Evolutionary conservation across 2,113 vertebrate genomes (phyloP).

Genomic region (Desmodus rotundus): DNA sequence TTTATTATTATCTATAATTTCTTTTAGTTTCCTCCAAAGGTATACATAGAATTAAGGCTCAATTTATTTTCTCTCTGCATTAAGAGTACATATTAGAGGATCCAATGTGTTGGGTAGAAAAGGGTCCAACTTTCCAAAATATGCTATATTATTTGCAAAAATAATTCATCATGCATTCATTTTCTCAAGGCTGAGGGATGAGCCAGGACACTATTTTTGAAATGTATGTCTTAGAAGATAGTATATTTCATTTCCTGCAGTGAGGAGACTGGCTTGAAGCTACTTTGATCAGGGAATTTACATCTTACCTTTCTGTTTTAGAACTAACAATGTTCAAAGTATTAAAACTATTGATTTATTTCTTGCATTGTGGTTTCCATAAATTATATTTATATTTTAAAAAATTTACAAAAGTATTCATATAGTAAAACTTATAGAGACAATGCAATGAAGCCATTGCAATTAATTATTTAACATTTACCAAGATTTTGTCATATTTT

Average conservation of each 20-base stretch:
- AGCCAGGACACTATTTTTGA: not conserved
- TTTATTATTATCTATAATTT: not conserved
- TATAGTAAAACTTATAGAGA: not conserved
- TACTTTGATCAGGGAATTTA: not conserved
- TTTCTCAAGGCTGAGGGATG: not conserved
- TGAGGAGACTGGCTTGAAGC: not conserved
- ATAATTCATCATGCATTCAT: not conserved
- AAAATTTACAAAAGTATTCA: not conserved
- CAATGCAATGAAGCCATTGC: too few relatives aligned
- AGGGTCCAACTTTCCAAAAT: not conserved
- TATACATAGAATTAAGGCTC: not conserved
- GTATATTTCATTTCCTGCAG: not conserved
- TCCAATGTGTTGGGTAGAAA: not conserved
- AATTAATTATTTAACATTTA: not conserved
- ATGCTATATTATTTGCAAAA: not conserved
- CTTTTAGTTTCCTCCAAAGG: not conserved
- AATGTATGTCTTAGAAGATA: not conserved
- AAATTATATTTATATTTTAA: not conserved
- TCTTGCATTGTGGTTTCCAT: not conserved
- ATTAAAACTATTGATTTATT: not conserved
- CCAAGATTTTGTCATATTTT: not conserved
- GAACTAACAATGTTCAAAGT: not conserved
- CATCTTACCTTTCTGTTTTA: not conserved
- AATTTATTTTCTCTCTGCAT: not conserved
- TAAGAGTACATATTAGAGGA: not conserved